These are phyloP conservation scores for Aphidius gifuensis DNA, from an alignment of 1,140 invertebrate genomes.

Conservation along the genomic window DNA sequence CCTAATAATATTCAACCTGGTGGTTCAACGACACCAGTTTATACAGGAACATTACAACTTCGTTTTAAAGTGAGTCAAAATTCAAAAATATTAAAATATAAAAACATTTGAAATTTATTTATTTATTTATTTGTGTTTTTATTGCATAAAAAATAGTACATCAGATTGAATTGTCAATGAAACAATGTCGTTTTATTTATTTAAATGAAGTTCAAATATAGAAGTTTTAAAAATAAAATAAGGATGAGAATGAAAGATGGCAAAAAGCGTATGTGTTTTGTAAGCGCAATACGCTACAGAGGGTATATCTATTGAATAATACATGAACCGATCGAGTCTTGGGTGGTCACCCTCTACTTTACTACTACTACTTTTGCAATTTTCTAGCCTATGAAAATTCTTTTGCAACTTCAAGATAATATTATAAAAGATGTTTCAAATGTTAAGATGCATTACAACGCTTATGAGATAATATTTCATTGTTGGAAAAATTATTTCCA, in stretches of 20 bases:
- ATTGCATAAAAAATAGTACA: too few relatives aligned
- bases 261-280: constrained; percentile 3
- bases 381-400: background rate
- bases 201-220: too few relatives aligned
- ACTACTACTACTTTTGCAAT: background rate
- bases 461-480: constrained; percentile 40
- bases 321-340: constrained; percentile 32
- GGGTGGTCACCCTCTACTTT: constrained; percentile 15
- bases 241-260: too few relatives aligned
- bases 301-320: constrained; percentile 33
- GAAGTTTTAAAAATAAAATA: too few relatives aligned
- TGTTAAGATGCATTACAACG: constrained; percentile 26
- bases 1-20: constrained; percentile 11
- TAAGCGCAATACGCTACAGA: constrained; percentile 23
- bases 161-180: too few relatives aligned
- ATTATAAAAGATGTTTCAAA: too few relatives aligned
- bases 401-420: too few relatives aligned
- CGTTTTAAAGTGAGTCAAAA: constrained; percentile 42
- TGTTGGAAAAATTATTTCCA: constrained; percentile 32
- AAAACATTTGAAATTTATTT: background rate
- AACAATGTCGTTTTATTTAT: too few relatives aligned
- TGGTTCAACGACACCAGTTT: constrained; percentile 28
- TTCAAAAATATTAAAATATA: constrained; percentile 14
- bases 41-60: constrained; percentile 36
- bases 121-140: too few relatives aligned